A percentile compares a stretch with the other conserved stretches of the same genome.
Evolutionary conservation across 2,888 invertebrate genomes (phyloP).

Genomic region (Balanococcus diminutus): DNA sequence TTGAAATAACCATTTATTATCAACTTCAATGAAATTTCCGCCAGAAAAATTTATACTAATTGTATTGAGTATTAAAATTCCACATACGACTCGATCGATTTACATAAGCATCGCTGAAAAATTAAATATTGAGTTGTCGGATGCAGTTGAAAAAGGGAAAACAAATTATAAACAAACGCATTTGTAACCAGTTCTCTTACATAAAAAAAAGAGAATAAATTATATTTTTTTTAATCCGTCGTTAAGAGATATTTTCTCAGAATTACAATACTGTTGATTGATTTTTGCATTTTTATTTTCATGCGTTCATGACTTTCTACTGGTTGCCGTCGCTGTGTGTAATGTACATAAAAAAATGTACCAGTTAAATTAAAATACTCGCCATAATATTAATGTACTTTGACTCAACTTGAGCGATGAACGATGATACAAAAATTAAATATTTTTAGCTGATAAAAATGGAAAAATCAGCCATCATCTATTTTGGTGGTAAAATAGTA

Average conservation of each 20-base stretch:
- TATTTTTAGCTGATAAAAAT: no score
- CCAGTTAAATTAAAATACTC: not conserved
- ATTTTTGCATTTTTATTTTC: conserved; percentile 22
- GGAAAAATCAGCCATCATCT: no score
- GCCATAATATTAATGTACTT: not conserved
- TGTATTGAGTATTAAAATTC: not conserved
- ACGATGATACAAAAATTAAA: no score
- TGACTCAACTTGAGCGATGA: not conserved
- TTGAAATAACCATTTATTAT: not conserved
- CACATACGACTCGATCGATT: not conserved
- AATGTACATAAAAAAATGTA: not conserved
- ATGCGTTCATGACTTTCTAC: conserved; percentile 13
- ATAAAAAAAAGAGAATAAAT: not conserved
- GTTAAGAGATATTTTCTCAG: not conserved
- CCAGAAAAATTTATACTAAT: not conserved
- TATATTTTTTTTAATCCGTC: not conserved
- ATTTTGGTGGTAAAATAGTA: no score
- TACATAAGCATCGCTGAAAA: not conserved
- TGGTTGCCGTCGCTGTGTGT: not conserved
- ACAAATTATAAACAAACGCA: not conserved
- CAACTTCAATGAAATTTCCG: not conserved
- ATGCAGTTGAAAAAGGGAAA: not conserved
- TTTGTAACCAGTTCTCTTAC: not conserved
- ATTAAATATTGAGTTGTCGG: not conserved
- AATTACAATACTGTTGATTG: not conserved